Evolutionary conservation across 37 sponge, comb jelly and placozoan species (phyloP).

Genomic region (Oscarella lobularis): DNA sequence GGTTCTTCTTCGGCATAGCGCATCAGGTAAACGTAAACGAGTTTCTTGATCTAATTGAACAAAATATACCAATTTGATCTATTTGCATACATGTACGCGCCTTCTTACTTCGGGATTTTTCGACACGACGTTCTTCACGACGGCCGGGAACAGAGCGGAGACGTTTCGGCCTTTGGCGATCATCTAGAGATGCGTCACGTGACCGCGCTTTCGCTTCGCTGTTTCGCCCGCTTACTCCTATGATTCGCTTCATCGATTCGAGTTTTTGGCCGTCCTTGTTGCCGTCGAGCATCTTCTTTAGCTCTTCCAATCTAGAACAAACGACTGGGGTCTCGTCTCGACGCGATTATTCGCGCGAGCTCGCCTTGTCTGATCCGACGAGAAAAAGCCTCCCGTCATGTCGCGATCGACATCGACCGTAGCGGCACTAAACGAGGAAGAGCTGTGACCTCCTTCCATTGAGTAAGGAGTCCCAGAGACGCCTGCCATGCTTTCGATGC

Average conservation of each 20-base stretch:
- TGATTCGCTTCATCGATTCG: constrained; percentile 80
- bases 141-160: constrained; percentile 87
- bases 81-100: no score
- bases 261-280: constrained; percentile 75
- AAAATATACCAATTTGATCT: not conserved
- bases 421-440: not conserved
- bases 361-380: not conserved
- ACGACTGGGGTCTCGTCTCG: not conserved
- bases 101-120: constrained; percentile 82
- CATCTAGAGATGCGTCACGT: constrained; percentile 64
- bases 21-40: constrained; percentile 97
- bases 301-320: constrained; percentile 52
- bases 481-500: not conserved
- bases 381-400: not conserved
- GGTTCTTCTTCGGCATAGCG: constrained; percentile 99
- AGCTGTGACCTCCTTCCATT: not conserved
- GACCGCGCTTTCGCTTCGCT: no score
- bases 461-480: not conserved
- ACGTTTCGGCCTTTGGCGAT: constrained; percentile 88
- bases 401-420: not conserved
- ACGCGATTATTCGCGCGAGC: no score
- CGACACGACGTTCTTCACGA: constrained; percentile 96
- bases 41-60: constrained; percentile 74
- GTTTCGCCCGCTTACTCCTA: constrained; percentile 78
- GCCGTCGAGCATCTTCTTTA: constrained; percentile 66